Evolutionary conservation across 2,888 invertebrate species (phyloP), one percentile per base, ranked within the genome.

Genomic region (Scaptomyza tumidula): DNA sequence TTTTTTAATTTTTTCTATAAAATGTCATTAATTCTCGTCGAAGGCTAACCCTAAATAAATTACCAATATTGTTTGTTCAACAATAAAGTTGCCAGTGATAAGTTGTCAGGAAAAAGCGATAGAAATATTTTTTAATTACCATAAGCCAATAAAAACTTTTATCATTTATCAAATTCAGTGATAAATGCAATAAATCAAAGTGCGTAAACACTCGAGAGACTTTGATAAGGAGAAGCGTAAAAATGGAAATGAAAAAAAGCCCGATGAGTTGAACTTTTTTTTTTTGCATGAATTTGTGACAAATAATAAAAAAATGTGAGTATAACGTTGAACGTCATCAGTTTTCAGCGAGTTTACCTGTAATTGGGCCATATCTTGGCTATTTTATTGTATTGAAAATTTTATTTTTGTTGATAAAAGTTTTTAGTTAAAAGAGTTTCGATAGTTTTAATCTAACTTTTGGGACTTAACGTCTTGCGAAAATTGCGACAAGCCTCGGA

Each of bases 151-250:
- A 67, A 64, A 80, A 88, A 86, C 78, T 85, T 85, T 86, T 65
- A 68, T 84, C 85, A 85, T 85, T 85, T 84, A 86, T 88, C 85
- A 85, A 79, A 66, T 59, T 44, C 29, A 69, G 56, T 74, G 68
- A 78, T 68, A 71, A 83, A 63, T 67, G 78, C 81, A 79, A 85
- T 85, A 86, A 85, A 85, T 85, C 85, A 84, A 81, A 68, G 53
- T 64, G 52, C 57, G 82, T 71, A 83, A 83, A 87, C 83, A 83
- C 77, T 82, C 68, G 56, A 54, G 35, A 43, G 44, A 46, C 50
- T 43, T 24, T 37, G 70, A 55, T 59, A 67, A 71, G 60, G 55
- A 41, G 19, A 41, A 29, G 53, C 46, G 45, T 49, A n/a, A n/a
- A 6, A 16, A n/a, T 4, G 16, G 9, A 13, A 52, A 10, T 9